Evolutionary conservation across 2,113 vertebrate genomes (phyloP).

Genomic region (Oxyruncus cristatus): DNA sequence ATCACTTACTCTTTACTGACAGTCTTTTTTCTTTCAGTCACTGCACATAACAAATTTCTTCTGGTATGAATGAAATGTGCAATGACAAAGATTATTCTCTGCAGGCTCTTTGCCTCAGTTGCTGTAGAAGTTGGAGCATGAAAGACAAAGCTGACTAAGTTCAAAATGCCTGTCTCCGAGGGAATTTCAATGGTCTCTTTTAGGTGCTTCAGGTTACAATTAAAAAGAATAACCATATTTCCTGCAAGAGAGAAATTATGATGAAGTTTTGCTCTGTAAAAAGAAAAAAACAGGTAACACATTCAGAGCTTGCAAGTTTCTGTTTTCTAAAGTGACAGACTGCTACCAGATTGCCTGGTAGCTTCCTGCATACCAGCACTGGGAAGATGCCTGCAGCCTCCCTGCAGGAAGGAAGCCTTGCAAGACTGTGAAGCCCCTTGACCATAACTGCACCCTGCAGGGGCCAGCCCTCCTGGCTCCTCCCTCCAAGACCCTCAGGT

Average conservation of each 20-base stretch:
- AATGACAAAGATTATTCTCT: neutral
- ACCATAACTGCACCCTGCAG: neutral
- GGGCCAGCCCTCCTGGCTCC: neutral
- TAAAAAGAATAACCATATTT: neutral
- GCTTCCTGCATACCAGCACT: fast-evolving
- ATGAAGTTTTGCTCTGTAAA: neutral
- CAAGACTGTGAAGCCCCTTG: neutral
- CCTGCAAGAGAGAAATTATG: neutral
- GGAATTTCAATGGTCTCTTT: neutral
- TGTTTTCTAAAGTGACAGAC: fast-evolving
- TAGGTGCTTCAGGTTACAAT: neutral
- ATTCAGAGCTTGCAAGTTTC: neutral
- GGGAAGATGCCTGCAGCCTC: neutral
- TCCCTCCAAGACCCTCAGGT: fast-evolving
- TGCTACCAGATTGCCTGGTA: neutral
- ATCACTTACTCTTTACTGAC: neutral
- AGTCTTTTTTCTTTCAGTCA: neutral
- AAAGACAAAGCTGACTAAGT: neutral
- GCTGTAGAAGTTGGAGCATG: neutral
- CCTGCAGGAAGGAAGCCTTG: neutral
- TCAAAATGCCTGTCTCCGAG: neutral
- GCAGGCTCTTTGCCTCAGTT: neutral
- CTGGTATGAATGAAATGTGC: neutral
- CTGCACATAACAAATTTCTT: neutral
- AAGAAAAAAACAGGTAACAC: neutral